These are phyloP conservation scores for Mastigias papua DNA, from an alignment of 30 jellyfish, hydroid and myxozoan genomes.

Conservation along the genomic window DNA sequence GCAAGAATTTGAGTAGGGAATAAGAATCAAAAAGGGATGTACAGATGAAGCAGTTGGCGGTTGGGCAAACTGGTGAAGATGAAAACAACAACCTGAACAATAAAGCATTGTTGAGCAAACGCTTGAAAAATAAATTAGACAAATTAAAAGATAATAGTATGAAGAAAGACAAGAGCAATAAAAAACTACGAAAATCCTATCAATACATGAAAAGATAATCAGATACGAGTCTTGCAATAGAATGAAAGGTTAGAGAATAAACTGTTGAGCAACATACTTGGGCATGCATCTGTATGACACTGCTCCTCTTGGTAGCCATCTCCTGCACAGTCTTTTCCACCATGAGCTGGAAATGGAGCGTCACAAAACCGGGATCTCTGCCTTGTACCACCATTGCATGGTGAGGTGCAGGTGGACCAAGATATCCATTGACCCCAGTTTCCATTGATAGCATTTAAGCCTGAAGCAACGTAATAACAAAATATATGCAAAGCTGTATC, in stretches of 20 bases:
- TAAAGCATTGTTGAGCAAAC: too few relatives aligned
- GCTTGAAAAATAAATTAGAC: too few relatives aligned
- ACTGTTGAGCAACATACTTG: background rate
- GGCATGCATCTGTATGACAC: slow-evolving; percentile 33
- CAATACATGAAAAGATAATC: background rate
- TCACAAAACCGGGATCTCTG: slow-evolving; percentile 65
- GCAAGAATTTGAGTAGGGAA: background rate
- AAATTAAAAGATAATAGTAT: too few relatives aligned
- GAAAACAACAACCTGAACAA: too few relatives aligned
- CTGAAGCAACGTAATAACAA: background rate
- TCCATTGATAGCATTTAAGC: background rate
- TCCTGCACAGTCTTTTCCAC: slow-evolving; percentile 61
- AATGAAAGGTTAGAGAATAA: background rate
- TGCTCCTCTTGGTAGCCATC: slow-evolving; percentile 16
- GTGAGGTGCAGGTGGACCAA: slow-evolving; percentile 38
- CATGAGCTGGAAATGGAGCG: slow-evolving; percentile 69
- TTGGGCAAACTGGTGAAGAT: too few relatives aligned
- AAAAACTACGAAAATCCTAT: too few relatives aligned
- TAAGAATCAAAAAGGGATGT: background rate
- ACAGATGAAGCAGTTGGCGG: too few relatives aligned
- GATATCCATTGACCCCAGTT: slow-evolving; percentile 4
- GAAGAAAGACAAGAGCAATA: too few relatives aligned
- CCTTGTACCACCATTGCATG: slow-evolving; percentile 62
- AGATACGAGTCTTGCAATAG: too few relatives aligned
- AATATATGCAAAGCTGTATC: too few relatives aligned